Evolutionary conservation across 1,140 invertebrate species (phyloP).

Genomic region (Microplitis mediator): DNA sequence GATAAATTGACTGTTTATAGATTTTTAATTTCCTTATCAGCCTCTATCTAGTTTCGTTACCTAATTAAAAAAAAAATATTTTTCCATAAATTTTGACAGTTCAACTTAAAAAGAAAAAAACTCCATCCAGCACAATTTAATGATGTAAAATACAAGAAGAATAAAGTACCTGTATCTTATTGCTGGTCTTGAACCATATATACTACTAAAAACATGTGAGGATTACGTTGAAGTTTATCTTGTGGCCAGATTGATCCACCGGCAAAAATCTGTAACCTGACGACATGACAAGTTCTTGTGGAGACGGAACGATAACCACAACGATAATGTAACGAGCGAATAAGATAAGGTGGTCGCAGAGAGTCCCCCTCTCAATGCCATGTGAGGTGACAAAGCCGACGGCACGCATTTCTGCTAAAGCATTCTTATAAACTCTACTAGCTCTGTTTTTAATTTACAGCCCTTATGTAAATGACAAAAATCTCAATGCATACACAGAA

Average conservation of each 20-base stretch:
- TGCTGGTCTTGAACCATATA: too few relatives aligned
- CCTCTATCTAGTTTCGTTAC: too few relatives aligned
- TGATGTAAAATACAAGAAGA: too few relatives aligned
- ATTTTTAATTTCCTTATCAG: too few relatives aligned
- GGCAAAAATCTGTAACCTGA: constrained; percentile 43
- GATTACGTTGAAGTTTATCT: constrained; percentile 5
- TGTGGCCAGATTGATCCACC: constrained; percentile 43
- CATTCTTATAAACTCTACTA: not conserved
- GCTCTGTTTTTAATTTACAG: not conserved
- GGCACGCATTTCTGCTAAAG: constrained; percentile 9
- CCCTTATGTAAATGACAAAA: too few relatives aligned
- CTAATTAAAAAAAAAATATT: too few relatives aligned
- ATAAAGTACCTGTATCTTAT: too few relatives aligned
- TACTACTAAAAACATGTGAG: constrained; percentile 6
- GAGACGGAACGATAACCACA: constrained; percentile 38
- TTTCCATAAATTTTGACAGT: too few relatives aligned
- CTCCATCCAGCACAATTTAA: too few relatives aligned
- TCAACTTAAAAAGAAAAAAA: too few relatives aligned
- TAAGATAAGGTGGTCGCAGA: constrained; percentile 33
- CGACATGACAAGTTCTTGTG: constrained; percentile 26
- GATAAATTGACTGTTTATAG: too few relatives aligned
- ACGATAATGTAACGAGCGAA: constrained; percentile 49
- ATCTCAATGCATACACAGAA: too few relatives aligned
- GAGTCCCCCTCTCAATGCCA: not conserved
- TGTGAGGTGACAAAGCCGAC: constrained; percentile 22